Evolutionary conservation across 2,888 invertebrate genomes (phyloP).

Genomic region (Mylabris sibirica): DNA sequence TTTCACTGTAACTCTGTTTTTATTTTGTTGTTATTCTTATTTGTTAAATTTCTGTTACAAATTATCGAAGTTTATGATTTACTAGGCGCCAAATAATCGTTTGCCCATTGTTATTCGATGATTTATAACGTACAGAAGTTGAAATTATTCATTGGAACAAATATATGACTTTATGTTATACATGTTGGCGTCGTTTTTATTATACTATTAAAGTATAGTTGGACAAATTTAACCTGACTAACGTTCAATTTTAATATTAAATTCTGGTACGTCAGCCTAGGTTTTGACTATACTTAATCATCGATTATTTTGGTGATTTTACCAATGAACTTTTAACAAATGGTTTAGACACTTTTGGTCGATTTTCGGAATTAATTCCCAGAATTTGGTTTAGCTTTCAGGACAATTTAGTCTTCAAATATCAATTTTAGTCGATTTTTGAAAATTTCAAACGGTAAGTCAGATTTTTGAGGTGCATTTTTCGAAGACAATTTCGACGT

Average conservation of each 20-base stretch:
- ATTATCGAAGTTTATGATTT: neutral
- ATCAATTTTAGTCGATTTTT: no score
- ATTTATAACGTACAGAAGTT: neutral
- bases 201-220: neutral
- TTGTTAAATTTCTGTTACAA: neutral
- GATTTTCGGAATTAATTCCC: no score
- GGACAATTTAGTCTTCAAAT: no score
- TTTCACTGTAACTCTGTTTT: neutral
- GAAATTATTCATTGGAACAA: constrained; percentile 4
- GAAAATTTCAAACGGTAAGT: no score
- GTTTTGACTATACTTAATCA: no score
- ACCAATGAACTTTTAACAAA: no score
- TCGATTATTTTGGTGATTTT: no score
- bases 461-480: no score
- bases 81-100: neutral
- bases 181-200: neutral
- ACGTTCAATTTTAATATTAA: neutral
- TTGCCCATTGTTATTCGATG: neutral
- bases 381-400: no score
- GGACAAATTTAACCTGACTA: neutral
- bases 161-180: neutral
- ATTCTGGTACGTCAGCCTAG: neutral
- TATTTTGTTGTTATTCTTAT: neutral
- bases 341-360: no score
- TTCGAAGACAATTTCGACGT: no score